Evolutionary conservation across 2,888 invertebrate genomes (phyloP), one percentile per base, ranked within the genome.

Genomic region (Axea sp.): DNA sequence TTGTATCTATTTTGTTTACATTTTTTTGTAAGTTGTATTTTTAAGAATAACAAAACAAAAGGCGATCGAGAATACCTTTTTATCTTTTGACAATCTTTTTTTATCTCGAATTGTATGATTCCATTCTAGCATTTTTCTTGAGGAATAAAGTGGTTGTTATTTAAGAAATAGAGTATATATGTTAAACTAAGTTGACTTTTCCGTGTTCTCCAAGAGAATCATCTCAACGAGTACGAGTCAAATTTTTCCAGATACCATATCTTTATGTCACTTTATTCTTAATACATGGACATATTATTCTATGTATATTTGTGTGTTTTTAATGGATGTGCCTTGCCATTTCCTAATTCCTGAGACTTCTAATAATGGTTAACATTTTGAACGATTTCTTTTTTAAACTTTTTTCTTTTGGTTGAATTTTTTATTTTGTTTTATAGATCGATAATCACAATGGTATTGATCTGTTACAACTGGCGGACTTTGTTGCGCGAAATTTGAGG

Each of bases 181-280:
- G 60, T 77, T 80, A 78, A 77, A 78, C 60, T 81, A 81, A 75
- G 77, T 74, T 78, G 77, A 60, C 59, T 19, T 19, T 19, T 19
- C 4, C 4, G 4, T 19, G 2, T 19, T 19, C 19, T 19, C 2
- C 4, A 76, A 68, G 74, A 77, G 59, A 57, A 57, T 64, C n/a
- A n/a, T 19, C 19, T 19, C 2, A 3, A 76, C 67, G 74, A 77
- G 59, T 55, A 57, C 64, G 73, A 76, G 72, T 74, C 60, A 76
- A 68, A 76, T 74, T 69, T 62, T 76, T 76, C 30, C 45, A 73
- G 72, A 82, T 83, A 80, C 67, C 78, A 76, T 82, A 83, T 83
- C 79, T 80, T 81, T 82, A 78, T 82, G 78, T 82, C 80, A 82
- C 78, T 80, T 78, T 82, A 81, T 83, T 82, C 77, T 78, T 82